phyloP scores from a whole-genome alignment of 2,113 vertebrate genomes.

The Chelonoidis abingdonii region DNA sequence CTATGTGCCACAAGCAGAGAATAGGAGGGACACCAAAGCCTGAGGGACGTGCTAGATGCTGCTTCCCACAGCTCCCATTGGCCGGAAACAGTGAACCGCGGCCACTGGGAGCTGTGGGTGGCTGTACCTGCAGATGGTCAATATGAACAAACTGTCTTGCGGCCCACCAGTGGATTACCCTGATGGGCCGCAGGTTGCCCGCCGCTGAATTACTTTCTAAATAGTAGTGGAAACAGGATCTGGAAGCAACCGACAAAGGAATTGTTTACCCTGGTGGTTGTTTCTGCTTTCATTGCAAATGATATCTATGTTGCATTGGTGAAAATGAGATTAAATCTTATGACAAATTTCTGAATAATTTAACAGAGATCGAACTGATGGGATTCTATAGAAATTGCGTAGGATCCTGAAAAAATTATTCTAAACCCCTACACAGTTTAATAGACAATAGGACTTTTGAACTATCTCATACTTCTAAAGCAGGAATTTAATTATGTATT shows the following conservation, averaged over 20 bases:
- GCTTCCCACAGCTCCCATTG: no score
- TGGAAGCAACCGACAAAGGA: not conserved
- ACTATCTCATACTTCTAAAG: not conserved
- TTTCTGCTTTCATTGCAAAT: not conserved
- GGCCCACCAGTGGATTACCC: no score
- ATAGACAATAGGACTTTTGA: not conserved
- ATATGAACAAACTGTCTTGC: no score
- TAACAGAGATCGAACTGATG: not conserved
- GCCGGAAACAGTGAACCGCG: no score
- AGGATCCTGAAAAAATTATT: not conserved
- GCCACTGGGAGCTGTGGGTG: no score
- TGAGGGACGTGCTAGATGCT: no score
- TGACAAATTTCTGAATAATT: not conserved
- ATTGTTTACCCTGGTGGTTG: not conserved
- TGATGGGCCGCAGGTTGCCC: no score
- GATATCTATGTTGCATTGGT: not conserved
- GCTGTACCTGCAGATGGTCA: no score
- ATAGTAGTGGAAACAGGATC: not conserved
- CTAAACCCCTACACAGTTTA: not conserved
- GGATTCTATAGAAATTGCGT: not conserved
- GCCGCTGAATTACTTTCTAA: not conserved
- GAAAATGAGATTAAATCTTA: not conserved
- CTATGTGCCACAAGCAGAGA: not conserved
- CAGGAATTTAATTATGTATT: not conserved
- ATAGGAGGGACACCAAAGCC: not conserved